Evolutionary conservation across 2,113 vertebrate species (phyloP).

Genomic region (Ammodytes dubius): DNA sequence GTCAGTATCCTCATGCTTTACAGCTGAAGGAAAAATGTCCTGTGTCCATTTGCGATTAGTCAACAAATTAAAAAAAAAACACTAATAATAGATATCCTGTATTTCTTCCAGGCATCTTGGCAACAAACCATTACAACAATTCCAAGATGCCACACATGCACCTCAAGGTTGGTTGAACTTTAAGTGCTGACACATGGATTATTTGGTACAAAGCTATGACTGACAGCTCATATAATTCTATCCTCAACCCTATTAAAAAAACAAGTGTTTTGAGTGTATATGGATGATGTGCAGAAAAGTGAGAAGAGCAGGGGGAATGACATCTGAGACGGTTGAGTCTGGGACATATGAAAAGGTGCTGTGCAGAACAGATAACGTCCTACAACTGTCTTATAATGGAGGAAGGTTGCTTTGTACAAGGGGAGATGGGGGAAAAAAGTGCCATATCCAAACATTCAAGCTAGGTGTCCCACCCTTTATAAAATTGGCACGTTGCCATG

Average conservation of each 20-base stretch:
- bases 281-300: constrained; percentile 17
- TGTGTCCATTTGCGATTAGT: background rate
- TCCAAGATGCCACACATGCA: constrained; percentile 29
- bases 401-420: background rate
- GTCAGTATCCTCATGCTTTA: background rate
- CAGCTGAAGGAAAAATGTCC: background rate
- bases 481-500: background rate
- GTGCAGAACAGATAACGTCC: background rate
- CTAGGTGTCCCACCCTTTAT: constrained; percentile 18
- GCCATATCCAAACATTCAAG: constrained; percentile 3
- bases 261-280: constrained; percentile 36
- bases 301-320: constrained; percentile 23
- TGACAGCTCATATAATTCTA: constrained; percentile 63
- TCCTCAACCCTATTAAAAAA: constrained; percentile 56
- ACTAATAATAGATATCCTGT: background rate
- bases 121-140: constrained; percentile 43
- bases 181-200: constrained; percentile 44
- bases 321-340: constrained; percentile 14
- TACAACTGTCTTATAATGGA: constrained; percentile 14
- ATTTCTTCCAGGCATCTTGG: background rate
- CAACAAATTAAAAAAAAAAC: constrained; percentile 4
- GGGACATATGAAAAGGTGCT: constrained; percentile 3
- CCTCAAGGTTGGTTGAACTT: constrained; percentile 27
- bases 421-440: constrained; percentile 13
- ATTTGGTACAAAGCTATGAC: constrained; percentile 18